phyloP scores from a whole-genome alignment of 1,140 invertebrate species.

The Solenopsis invicta region DNA sequence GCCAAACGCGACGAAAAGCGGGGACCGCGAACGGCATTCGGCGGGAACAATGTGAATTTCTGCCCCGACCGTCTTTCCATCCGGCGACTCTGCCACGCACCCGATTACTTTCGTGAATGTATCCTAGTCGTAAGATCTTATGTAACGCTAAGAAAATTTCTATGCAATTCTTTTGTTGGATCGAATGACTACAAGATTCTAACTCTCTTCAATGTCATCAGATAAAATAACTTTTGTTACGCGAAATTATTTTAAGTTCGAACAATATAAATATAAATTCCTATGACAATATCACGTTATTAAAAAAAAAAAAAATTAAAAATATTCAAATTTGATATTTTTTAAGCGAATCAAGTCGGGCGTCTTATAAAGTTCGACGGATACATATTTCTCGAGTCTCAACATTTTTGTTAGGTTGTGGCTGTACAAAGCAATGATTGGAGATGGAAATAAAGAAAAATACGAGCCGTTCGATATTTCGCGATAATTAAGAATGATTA shows the following conservation, averaged over 20 bases:
- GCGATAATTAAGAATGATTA: slow-evolving; percentile 78
- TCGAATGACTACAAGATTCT: background rate
- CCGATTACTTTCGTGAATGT: background rate
- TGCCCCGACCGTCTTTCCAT: slow-evolving; percentile 18
- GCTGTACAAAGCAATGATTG: background rate
- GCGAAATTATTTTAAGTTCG: background rate
- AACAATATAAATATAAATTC: background rate
- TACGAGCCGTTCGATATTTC: slow-evolving; percentile 1
- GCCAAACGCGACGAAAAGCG: slow-evolving; percentile 85
- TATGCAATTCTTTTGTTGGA: background rate
- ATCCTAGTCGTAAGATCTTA: background rate
- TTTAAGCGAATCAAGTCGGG: background rate
- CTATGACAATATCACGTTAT: background rate
- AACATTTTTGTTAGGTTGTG: background rate
- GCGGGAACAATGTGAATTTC: slow-evolving; percentile 74
- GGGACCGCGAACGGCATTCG: slow-evolving; percentile 75
- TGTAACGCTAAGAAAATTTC: background rate
- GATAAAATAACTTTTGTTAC: background rate
- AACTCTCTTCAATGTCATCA: background rate
- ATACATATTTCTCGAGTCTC: background rate
- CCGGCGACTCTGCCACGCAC: background rate
- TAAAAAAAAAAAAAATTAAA: background rate
- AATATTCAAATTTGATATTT: background rate
- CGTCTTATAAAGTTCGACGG: background rate
- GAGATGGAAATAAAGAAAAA: slow-evolving; percentile 19